A percentile compares a stretch with the other conserved stretches of the same genome.
phyloP scores from a whole-genome alignment of 2,797 vertebrate species.

The Adrianichthys oophorus region DNA sequence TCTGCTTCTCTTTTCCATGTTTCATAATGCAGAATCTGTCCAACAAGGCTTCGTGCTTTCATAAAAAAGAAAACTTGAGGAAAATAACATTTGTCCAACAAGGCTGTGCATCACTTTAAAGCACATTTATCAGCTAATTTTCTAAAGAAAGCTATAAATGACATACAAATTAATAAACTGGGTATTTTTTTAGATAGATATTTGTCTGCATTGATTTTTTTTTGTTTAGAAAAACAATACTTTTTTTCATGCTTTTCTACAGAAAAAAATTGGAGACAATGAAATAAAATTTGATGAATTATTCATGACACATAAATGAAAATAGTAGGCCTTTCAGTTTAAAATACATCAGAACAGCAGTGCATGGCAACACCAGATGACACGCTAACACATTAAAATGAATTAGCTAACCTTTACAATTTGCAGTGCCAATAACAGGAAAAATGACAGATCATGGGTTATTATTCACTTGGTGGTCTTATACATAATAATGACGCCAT shows the following conservation, averaged over 20 bases:
- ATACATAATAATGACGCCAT: constrained; percentile 86
- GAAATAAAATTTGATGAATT: constrained; percentile 70
- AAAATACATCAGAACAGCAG: constrained; percentile 73
- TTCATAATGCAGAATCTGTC: constrained; percentile 43
- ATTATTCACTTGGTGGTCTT: constrained; percentile 81
- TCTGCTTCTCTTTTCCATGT: constrained; percentile 46
- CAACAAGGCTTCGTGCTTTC: constrained; percentile 53
- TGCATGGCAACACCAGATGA: constrained; percentile 74
- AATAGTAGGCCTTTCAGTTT: constrained; percentile 78
- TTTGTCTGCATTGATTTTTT: constrained; percentile 5
- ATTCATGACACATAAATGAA: constrained; percentile 71
- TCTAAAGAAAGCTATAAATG: constrained; percentile 35
- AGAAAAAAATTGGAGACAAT: constrained; percentile 45
- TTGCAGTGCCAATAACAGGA: constrained; percentile 81
- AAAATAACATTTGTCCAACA: constrained; percentile 44
- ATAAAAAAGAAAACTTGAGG: constrained; percentile 15
- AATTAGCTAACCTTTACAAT: constrained; percentile 86
- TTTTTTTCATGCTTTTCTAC: constrained; percentile 24
- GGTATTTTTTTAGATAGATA: constrained; percentile 18
- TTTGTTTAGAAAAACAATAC: constrained; percentile 22
- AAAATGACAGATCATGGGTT: constrained; percentile 84
- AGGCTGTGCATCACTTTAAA: constrained; percentile 28
- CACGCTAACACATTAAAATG: constrained; percentile 84
- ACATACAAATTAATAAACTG: constrained; percentile 27
- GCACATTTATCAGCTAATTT: constrained; percentile 43